Conservation (phyloP, 2,113 vertebrate genomes). For the Dinomys branickii region DNA sequence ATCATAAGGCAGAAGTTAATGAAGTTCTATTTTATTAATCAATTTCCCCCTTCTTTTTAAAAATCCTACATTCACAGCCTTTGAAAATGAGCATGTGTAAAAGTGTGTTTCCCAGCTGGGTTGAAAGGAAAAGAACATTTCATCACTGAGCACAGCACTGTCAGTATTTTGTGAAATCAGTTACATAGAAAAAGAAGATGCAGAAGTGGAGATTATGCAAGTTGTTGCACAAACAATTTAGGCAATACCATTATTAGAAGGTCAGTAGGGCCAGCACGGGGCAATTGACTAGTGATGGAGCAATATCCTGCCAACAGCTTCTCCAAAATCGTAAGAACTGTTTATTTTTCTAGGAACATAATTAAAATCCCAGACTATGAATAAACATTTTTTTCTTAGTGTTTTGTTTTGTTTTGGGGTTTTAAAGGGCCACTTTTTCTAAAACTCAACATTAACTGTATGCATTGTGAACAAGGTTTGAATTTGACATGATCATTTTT, state of each 20-base stretch:
- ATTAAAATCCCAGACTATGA: conserved; percentile 47
- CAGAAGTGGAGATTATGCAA: neutral
- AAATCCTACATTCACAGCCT: neutral
- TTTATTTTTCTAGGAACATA: conserved; percentile 42
- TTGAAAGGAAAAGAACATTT: neutral
- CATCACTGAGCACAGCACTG: neutral
- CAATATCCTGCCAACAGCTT: neutral
- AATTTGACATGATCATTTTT: conserved; percentile 5
- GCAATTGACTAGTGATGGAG: neutral
- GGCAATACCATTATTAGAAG: neutral
- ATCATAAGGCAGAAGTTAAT: conserved; percentile 45
- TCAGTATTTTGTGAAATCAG: neutral
- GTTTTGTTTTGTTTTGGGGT: neutral
- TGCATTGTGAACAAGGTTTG: conserved; percentile 25
- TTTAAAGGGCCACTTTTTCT: neutral
- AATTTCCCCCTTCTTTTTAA: conserved; percentile 53
- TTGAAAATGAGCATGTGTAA: conserved; percentile 47
- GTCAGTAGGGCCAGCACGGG: neutral
- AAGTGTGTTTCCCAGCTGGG: neutral
- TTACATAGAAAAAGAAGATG: neutral
- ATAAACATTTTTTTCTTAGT: conserved; percentile 45
- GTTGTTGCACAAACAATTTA: conserved; percentile 36
- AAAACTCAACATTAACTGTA: conserved; percentile 31
- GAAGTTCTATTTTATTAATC: conserved; percentile 63
- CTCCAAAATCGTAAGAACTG: neutral